These are phyloP conservation scores for Cyclophora albipunctata DNA, from an alignment of 2,888 invertebrate genomes.

Conservation along the genomic window DNA sequence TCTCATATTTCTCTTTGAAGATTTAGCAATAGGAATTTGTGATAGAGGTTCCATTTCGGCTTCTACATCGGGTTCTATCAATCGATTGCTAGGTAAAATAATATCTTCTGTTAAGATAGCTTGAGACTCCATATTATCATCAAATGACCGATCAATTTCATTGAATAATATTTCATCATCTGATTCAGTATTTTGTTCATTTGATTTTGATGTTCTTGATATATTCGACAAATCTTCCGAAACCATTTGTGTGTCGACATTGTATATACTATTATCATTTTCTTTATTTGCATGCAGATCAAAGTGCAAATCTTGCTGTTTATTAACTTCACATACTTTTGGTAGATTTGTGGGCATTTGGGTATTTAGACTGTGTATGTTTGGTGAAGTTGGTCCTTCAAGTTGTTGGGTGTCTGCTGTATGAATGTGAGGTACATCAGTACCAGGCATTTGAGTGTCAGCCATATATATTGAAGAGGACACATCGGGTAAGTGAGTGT, in stretches of 20 bases:
- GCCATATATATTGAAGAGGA: neutral
- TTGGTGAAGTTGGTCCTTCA: conserved; percentile 1
- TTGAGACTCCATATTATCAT: conserved; percentile 48
- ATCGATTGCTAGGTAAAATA: conserved; percentile 11
- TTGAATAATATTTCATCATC: conserved; percentile 52
- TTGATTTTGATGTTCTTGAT: neutral
- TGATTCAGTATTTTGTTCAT: conserved; percentile 29
- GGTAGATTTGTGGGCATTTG: conserved; percentile 24
- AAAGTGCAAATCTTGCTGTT: conserved; percentile 42
- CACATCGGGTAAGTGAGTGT: conserved; percentile 12
- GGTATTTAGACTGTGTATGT: conserved; percentile 12
- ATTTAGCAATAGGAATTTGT: conserved; percentile 10
- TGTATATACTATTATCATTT: conserved; percentile 33
- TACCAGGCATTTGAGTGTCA: conserved; percentile 7
- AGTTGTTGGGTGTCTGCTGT: conserved; percentile 16
- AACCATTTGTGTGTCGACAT: conserved; percentile 34
- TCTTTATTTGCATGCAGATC: conserved; percentile 42
- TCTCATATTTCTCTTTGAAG: conserved; percentile 20
- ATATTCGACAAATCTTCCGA: conserved; percentile 3
- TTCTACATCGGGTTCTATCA: conserved; percentile 6
- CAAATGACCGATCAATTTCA: conserved; percentile 37
- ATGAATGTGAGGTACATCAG: conserved; percentile 3
- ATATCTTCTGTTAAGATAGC: conserved; percentile 38
- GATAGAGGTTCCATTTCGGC: conserved; percentile 5
- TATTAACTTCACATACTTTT: conserved; percentile 35